These are phyloP conservation scores for Menura novaehollandiae DNA, from an alignment of 2,113 vertebrate genomes.

Conservation along the genomic window DNA sequence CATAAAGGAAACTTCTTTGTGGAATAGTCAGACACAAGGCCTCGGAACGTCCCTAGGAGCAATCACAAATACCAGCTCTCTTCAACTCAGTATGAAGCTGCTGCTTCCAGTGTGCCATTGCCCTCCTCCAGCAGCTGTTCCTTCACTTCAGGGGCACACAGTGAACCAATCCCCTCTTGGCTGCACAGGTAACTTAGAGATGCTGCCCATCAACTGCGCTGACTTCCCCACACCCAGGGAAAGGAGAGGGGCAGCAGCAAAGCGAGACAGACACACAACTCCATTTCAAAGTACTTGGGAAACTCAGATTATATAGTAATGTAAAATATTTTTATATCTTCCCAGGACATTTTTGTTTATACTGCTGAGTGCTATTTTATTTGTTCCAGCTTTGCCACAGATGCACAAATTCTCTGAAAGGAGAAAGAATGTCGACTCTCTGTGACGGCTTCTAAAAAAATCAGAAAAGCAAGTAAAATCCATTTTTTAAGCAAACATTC, in stretches of 20 bases:
- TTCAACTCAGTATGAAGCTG: neutral
- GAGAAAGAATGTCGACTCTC: neutral
- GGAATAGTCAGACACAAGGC: neutral
- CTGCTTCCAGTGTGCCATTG: neutral
- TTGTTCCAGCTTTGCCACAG: conserved; percentile 15
- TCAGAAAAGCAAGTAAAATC: conserved; percentile 6
- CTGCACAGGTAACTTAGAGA: neutral
- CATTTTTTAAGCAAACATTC: conserved; percentile 34
- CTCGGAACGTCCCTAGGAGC: neutral
- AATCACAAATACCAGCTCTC: neutral
- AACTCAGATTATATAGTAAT: neutral
- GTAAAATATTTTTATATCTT: conserved; percentile 15
- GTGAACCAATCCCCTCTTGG: neutral
- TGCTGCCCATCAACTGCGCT: neutral
- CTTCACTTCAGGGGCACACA: neutral
- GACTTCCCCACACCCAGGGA: neutral
- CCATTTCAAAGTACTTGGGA: neutral
- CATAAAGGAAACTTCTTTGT: neutral
- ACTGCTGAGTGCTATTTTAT: neutral
- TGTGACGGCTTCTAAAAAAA: neutral
- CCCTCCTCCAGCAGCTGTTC: neutral
- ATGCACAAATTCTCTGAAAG: neutral
- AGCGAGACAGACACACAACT: neutral
- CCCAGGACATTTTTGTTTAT: neutral
- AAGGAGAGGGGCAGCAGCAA: neutral